Evolutionary conservation across 2,888 invertebrate species (phyloP).

Genomic region (Dynastes hyllus): DNA sequence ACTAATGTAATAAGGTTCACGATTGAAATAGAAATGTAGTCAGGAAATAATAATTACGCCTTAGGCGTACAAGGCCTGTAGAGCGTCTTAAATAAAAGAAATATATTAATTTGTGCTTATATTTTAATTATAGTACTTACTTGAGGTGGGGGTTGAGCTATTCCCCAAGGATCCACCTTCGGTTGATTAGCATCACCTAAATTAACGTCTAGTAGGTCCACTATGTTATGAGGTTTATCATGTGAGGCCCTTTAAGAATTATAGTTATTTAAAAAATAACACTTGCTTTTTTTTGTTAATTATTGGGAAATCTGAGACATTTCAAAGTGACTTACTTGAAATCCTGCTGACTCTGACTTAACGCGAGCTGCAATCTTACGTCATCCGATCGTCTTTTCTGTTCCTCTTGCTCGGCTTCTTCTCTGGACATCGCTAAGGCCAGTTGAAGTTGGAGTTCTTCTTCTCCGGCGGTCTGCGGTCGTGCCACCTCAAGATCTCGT

Average conservation of each 20-base stretch:
- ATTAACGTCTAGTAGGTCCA: constrained; percentile 89
- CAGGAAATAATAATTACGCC: no score
- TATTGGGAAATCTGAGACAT: not conserved
- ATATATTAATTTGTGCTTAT: not conserved
- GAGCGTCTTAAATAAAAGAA: no score
- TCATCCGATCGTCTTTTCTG: constrained; percentile 95
- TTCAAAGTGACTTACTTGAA: constrained; percentile 77
- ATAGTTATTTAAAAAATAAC: no score
- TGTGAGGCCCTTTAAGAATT: constrained; percentile 61
- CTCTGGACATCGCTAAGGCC: constrained; percentile 98
- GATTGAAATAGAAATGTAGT: no score
- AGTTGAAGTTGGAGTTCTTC: constrained; percentile 98
- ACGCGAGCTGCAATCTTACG: constrained; percentile 94
- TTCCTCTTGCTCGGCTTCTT: constrained; percentile 98
- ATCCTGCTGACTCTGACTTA: constrained; percentile 94
- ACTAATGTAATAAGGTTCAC: no score
- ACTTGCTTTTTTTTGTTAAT: no score
- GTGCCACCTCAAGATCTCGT: constrained; percentile 90
- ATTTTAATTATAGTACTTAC: constrained; percentile 64
- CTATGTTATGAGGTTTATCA: constrained; percentile 72
- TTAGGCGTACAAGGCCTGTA: no score
- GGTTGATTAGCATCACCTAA: constrained; percentile 75
- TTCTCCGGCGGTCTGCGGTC: constrained; percentile 97
- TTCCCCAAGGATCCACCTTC: constrained; percentile 85
- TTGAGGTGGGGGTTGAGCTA: constrained; percentile 76